A percentile compares a stretch with the other conserved stretches of the same genome.
These are phyloP conservation scores for Pampus argenteus DNA, from an alignment of 2,797 vertebrate species.

Conservation along the genomic window DNA sequence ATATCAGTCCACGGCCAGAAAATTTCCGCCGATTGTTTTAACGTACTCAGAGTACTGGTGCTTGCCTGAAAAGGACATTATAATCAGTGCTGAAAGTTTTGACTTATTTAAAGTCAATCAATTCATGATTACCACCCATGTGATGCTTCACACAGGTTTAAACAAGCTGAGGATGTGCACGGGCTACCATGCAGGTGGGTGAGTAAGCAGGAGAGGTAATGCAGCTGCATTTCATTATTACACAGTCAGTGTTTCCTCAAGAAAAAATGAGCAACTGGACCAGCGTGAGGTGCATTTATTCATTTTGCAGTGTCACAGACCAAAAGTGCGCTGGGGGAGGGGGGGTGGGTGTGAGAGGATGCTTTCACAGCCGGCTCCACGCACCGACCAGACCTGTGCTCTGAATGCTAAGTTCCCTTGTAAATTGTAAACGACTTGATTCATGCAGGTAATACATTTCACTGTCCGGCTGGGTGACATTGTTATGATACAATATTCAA, in stretches of 20 bases:
- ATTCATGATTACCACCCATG: no score
- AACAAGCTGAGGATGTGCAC: constrained; percentile 4
- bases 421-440: constrained; percentile 77
- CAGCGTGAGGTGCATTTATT: constrained; percentile 6
- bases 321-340: constrained; percentile 1
- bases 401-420: constrained; percentile 64
- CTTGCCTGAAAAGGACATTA: constrained; percentile 19
- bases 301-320: constrained; percentile 17
- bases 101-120: constrained; percentile 26
- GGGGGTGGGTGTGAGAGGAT: constrained; percentile 1
- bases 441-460: constrained; percentile 71
- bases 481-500: constrained; percentile 57
- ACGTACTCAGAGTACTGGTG: constrained; percentile 1
- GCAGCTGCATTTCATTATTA: constrained; percentile 25
- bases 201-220: constrained; percentile 13
- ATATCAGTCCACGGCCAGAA: constrained; percentile 34
- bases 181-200: not conserved
- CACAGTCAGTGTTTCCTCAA: constrained; percentile 10
- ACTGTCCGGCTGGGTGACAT: constrained; percentile 61
- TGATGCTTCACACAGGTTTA: constrained; percentile 8
- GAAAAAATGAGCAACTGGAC: constrained; percentile 10
- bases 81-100: constrained; percentile 21
- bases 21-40: constrained; percentile 30
- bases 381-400: constrained; percentile 31
- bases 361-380: constrained; percentile 24